These are phyloP conservation scores for Holcopasites calliopsidis DNA, from an alignment of 1,140 invertebrate genomes.

Conservation along the genomic window DNA sequence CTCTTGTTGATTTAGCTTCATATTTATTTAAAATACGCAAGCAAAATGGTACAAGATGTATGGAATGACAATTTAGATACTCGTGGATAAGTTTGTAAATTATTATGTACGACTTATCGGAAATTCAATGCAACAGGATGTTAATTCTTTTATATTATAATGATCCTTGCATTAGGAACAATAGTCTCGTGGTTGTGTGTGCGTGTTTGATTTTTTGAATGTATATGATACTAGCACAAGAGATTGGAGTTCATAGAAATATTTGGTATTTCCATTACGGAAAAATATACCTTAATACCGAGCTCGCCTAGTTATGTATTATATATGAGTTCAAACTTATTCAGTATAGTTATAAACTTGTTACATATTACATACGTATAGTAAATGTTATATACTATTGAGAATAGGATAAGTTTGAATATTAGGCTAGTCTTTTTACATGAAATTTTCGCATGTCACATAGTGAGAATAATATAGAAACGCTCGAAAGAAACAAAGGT, in stretches of 20 bases:
- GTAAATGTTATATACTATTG: slow-evolving; percentile 27
- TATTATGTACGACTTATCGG: background rate
- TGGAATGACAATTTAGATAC: background rate
- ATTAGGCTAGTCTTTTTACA: slow-evolving; percentile 56
- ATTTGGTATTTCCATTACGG: slow-evolving; percentile 14
- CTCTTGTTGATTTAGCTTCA: slow-evolving; percentile 8
- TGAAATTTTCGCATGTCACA: slow-evolving; percentile 34
- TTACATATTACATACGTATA: slow-evolving; percentile 27
- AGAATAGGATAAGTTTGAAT: slow-evolving; percentile 48
- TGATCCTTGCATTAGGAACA: too few relatives aligned
- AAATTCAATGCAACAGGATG: slow-evolving; percentile 6
- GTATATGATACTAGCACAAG: slow-evolving; percentile 45
- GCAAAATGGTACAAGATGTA: background rate
- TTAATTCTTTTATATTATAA: slow-evolving; percentile 18
- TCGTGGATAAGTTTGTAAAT: slow-evolving; percentile 16
- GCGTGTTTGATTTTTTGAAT: slow-evolving; percentile 1
- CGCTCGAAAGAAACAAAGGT: background rate
- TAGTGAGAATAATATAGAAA: background rate
- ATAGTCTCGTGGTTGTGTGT: too few relatives aligned
- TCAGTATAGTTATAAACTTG: slow-evolving; percentile 13
- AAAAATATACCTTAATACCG: background rate
- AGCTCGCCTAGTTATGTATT: slow-evolving; percentile 18
- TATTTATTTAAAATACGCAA: slow-evolving; percentile 27
- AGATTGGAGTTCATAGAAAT: slow-evolving; percentile 27
- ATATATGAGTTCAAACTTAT: slow-evolving; percentile 16